Evolutionary conservation across 2,113 vertebrate species (phyloP).

Genomic region (Carlito syrichta): DNA sequence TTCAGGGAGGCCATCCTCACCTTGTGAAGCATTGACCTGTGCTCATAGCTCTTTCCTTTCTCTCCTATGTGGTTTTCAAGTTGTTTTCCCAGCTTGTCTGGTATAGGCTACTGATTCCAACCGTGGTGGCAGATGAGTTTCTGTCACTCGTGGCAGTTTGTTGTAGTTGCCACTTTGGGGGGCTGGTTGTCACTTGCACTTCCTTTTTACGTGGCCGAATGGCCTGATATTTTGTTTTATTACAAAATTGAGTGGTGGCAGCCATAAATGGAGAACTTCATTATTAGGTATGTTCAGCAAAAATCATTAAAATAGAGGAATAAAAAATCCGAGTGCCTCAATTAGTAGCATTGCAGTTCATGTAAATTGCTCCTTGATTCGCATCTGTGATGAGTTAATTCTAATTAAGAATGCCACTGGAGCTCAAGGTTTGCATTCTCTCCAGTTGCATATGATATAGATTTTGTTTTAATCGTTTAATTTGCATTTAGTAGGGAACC

Average conservation of each 20-base stretch:
- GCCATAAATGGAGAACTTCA: neutral
- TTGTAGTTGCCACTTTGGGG: neutral
- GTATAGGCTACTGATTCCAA: no score
- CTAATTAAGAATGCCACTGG: constrained; percentile 30
- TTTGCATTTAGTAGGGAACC: neutral
- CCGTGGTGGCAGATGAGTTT: rapidly evolving
- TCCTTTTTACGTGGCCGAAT: neutral
- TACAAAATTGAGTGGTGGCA: neutral
- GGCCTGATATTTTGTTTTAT: neutral
- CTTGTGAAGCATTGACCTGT: neutral
- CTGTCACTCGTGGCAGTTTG: no score
- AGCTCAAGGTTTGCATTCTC: neutral
- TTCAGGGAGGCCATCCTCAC: neutral
- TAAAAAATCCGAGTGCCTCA: neutral
- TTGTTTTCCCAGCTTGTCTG: rapidly evolving
- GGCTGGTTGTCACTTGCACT: neutral
- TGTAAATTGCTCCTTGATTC: neutral
- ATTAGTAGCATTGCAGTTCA: neutral
- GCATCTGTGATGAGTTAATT: neutral
- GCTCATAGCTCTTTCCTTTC: neutral
- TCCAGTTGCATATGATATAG: neutral
- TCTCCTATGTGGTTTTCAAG: neutral
- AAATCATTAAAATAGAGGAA: neutral
- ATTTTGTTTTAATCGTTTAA: neutral
- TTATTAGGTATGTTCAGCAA: neutral